Percentiles rank a stretch among this genome's conserved stretches.
Evolutionary conservation across 1,140 invertebrate genomes (phyloP).

Genomic region (Neoseiulus cucumeris): DNA sequence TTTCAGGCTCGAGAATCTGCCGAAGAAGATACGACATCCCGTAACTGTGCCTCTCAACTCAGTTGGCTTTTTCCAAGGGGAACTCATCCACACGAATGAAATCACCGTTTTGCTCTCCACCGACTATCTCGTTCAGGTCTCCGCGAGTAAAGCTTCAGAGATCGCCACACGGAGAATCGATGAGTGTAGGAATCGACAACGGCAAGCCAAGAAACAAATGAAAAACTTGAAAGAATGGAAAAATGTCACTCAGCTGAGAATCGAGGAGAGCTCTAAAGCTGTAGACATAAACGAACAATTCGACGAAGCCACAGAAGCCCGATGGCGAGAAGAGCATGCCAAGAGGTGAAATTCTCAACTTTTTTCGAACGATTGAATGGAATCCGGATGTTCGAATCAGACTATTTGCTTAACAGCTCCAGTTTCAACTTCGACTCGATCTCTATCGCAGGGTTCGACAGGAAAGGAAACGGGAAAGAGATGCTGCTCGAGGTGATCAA

Average conservation of each 20-base stretch:
- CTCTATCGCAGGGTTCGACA: neutral
- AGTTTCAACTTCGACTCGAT: neutral
- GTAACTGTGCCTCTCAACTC: neutral
- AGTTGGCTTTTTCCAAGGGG: neutral
- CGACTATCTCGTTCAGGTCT: constrained; percentile 1
- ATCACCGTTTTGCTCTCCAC: neutral
- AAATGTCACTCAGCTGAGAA: neutral
- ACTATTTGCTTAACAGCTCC: neutral
- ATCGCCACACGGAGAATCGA: neutral
- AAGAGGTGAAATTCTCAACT: neutral
- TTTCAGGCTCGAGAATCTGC: neutral
- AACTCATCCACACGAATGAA: constrained; percentile 4
- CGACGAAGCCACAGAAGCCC: neutral
- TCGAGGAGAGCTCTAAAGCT: neutral
- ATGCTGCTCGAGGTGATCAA: neutral
- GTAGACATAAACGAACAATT: neutral
- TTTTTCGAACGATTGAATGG: too few relatives aligned
- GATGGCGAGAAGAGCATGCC: neutral
- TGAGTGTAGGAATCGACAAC: neutral
- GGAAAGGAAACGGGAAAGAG: neutral
- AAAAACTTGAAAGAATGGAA: neutral
- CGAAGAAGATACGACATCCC: neutral
- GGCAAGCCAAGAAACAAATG: neutral
- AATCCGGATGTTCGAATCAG: neutral
- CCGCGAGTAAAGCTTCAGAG: neutral